These are phyloP conservation scores for Drosophila mulleri DNA, from an alignment of 2,888 invertebrate species.

Conservation along the genomic window DNA sequence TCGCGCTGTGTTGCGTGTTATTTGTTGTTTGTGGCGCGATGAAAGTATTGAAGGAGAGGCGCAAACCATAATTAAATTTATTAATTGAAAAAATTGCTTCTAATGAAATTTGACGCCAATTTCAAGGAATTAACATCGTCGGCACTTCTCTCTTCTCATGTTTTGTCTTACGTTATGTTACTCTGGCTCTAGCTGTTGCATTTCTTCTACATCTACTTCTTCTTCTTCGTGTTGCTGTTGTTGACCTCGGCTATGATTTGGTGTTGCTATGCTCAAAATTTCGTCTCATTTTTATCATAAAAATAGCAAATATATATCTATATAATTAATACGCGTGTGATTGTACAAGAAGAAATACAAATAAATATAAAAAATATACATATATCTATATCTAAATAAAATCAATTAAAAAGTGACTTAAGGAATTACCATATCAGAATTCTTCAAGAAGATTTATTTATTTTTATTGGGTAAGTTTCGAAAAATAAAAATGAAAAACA, in stretches of 20 bases:
- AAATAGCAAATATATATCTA: conserved; percentile 49
- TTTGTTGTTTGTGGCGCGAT: conserved; percentile 48
- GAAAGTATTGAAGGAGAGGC: conserved; percentile 41
- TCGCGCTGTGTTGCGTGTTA: conserved; percentile 40
- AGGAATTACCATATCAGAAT: conserved; percentile 40
- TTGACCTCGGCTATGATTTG: conserved; percentile 61
- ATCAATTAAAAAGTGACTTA: conserved; percentile 30
- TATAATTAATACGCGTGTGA: conserved; percentile 14
- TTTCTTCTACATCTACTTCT: conserved; percentile 9
- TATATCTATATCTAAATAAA: not conserved
- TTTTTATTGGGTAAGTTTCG: conserved; percentile 61
- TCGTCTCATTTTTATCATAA: conserved; percentile 36
- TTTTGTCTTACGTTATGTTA: not conserved
- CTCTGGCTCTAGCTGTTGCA: conserved; percentile 21
- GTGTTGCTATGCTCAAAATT: conserved; percentile 59
- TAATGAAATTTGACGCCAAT: conserved; percentile 36
- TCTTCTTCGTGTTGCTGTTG: conserved; percentile 12
- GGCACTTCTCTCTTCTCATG: conserved; percentile 3
- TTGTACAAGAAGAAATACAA: conserved; percentile 14
- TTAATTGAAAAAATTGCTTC: conserved; percentile 43
- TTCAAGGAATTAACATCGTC: conserved; percentile 27
- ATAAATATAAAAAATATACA: not conserved
- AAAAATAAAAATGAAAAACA: conserved; percentile 21
- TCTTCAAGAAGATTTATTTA: conserved; percentile 16
- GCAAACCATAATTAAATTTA: conserved; percentile 53